Conservation (phyloP, 2,113 vertebrate genomes). For the Vulpes vulpes region DNA sequence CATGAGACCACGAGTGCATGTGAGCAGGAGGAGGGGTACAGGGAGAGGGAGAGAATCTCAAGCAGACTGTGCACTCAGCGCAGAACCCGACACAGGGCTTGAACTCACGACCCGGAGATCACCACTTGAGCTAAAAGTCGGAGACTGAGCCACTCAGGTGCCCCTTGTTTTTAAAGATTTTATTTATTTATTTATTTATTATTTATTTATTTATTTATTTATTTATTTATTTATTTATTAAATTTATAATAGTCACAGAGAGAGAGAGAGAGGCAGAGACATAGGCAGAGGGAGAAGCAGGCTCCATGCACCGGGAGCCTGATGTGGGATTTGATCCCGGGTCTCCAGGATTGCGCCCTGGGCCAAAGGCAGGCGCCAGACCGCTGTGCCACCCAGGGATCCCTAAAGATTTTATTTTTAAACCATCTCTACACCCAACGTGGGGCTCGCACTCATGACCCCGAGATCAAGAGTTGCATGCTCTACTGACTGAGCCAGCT, state of each 20-base stretch:
- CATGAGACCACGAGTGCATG: rapidly evolving
- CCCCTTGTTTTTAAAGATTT: not conserved
- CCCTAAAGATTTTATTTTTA: not conserved
- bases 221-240: too few relatives aligned
- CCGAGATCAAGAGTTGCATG: not conserved
- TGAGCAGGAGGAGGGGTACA: not conserved
- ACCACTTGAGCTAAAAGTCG: not conserved
- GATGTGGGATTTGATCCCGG: too few relatives aligned
- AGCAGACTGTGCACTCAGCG: not conserved
- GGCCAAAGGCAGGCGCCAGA: too few relatives aligned
- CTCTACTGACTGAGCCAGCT: not conserved
- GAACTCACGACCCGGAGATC: not conserved
- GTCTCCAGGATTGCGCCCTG: too few relatives aligned
- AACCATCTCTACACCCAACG: not conserved
- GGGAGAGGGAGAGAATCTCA: not conserved
- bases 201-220: too few relatives aligned
- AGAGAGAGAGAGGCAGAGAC: too few relatives aligned
- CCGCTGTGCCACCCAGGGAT: too few relatives aligned
- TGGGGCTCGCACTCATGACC: not conserved
- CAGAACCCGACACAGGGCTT: not conserved
- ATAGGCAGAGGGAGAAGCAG: too few relatives aligned
- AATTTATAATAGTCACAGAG: too few relatives aligned
- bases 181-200: not conserved
- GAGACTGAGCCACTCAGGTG: not conserved
- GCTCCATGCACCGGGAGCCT: too few relatives aligned